phyloP scores from a whole-genome alignment of 2,888 invertebrate species.

The Mesochorus sp. region DNA sequence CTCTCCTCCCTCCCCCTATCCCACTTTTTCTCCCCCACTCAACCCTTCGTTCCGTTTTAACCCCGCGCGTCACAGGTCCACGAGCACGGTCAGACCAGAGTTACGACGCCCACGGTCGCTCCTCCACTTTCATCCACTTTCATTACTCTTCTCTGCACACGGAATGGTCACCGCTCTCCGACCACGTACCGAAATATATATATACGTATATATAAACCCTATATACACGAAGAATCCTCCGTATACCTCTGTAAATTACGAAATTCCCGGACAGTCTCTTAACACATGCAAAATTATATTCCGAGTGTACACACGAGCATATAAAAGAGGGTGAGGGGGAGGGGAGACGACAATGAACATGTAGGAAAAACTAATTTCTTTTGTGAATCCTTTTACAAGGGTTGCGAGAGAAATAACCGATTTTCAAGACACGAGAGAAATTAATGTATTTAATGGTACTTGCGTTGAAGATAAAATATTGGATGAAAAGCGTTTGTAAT shows the following conservation, averaged over 20 bases:
- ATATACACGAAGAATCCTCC: too few species aligned
- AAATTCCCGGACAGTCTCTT: slow-evolving; percentile 62
- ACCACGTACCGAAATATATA: slow-evolving; percentile 5
- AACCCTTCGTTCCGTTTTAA: slow-evolving; percentile 61
- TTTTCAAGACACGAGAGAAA: neutral
- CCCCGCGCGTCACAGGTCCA: slow-evolving; percentile 44
- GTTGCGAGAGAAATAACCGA: neutral
- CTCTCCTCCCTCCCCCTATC: slow-evolving; percentile 34
- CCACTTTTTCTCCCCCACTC: slow-evolving; percentile 31
- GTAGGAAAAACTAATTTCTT: slow-evolving; percentile 20
- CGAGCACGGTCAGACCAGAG: slow-evolving; percentile 28
- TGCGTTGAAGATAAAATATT: neutral
- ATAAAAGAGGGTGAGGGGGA: neutral
- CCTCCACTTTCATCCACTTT: slow-evolving; percentile 65
- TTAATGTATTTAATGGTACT: neutral
- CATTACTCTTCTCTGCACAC: slow-evolving; percentile 60
- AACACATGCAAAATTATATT: slow-evolving; percentile 51
- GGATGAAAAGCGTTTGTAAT: too few species aligned
- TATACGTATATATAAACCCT: too few species aligned
- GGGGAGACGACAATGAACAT: neutral
- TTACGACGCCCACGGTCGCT: slow-evolving; percentile 51
- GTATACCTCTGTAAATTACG: slow-evolving; percentile 57
- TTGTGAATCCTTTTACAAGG: slow-evolving; percentile 18
- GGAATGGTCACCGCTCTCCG: slow-evolving; percentile 16
- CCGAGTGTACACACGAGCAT: slow-evolving; percentile 20